Conservation (phyloP, 35 echinoderm and acorn worm genomes). For the Diadema setosum region DNA sequence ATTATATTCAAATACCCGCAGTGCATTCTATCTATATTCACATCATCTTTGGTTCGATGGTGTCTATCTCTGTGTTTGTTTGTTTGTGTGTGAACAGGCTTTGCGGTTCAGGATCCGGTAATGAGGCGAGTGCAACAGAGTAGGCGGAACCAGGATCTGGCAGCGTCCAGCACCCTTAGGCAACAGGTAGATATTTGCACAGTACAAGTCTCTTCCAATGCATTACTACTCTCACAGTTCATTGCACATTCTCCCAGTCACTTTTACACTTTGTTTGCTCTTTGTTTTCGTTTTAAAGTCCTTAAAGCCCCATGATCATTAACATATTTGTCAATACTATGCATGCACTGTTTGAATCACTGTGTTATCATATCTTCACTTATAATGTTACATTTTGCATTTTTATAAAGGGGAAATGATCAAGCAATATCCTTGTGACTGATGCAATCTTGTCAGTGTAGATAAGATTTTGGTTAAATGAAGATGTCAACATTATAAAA, state of each 20-base stretch:
- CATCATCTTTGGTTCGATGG: no score
- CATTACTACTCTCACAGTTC: not conserved
- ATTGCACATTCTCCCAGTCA: not conserved
- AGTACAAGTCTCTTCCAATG: not conserved
- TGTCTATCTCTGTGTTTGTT: no score
- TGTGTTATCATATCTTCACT: not conserved
- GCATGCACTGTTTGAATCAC: not conserved
- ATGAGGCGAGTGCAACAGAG: constrained; percentile 91
- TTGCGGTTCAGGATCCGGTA: constrained; percentile 92
- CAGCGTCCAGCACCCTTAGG: constrained; percentile 77
- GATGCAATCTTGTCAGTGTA: no score
- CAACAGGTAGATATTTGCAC: constrained; percentile 68
- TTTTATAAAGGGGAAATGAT: no score
- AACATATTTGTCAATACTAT: not conserved
- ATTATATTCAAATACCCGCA: no score
- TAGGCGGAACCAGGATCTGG: constrained; percentile 95
- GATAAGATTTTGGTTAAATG: no score
- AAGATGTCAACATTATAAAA: no score
- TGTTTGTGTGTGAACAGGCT: constrained; percentile 56
- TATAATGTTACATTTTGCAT: no score
- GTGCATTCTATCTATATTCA: no score
- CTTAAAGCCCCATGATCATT: not conserved
- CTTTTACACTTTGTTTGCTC: not conserved
- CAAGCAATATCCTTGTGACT: no score
- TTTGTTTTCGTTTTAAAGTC: not conserved